Evolutionary conservation across 2,797 vertebrate genomes (phyloP), one percentile per base, ranked within the genome.

Genomic region (Hylomyscus alleni): DNA sequence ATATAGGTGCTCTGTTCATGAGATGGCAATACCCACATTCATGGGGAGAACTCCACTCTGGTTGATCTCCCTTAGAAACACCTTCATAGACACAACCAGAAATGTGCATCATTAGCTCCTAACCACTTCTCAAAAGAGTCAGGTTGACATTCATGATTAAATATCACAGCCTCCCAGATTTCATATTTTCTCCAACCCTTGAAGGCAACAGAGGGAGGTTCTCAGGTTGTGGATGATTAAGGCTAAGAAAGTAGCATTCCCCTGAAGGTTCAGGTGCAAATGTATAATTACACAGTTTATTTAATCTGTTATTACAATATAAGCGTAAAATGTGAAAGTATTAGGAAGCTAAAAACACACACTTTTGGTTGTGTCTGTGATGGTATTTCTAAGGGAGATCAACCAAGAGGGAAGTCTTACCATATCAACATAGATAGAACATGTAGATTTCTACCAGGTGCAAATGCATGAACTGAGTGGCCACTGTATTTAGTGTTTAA

Each of bases 291-390:
- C 7, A 60, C 6, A 80, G 60, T 87, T 93, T 82, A 65, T 62
- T 80, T 84, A 81, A 89, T 58, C 22, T 94, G 19, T 89, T 89
- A 78, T 96, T 95, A 58, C 37, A 54, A 75, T 67, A 82, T 14
- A 37, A 91, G 93, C 4, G 22, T 14, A 94, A 92, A 96, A 77
- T 95, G 17, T 72, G 34, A 72, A 72, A 72, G 17, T 72, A 72
- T 37, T 72, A 37, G 34, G 67, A n/a, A 12, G 7, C 3, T n/a
- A n/a, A 72, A 65, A 69, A 37, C 0, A 0, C 17, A 69, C 67
- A 19, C 67, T 72, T 69, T 34, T 19, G 34, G 34, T 72, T 72
- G 7, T 72, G 34, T 72, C 6, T n/a, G 20, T 37, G 15, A 37
- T 72, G 15, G 34, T 72, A 3, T 19, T n/a, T 72, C 7, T 72